phyloP scores from a whole-genome alignment of 2,797 vertebrate genomes.

The Macroramphosus scolopax region DNA sequence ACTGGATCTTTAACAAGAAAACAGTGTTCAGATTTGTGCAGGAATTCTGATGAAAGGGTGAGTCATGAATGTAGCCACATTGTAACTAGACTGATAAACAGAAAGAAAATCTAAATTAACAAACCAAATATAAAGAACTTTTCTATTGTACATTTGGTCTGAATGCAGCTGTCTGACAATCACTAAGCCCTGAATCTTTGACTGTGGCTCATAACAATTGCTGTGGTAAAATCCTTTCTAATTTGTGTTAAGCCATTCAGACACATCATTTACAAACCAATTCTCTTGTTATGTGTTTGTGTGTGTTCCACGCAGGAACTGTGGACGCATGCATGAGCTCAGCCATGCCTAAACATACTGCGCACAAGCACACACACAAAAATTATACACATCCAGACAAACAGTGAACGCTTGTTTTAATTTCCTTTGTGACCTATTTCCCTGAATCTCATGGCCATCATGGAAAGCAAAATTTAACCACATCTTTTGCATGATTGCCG shows the following conservation, averaged over 20 bases:
- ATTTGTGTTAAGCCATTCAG: slow-evolving; percentile 24
- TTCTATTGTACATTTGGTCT: no score
- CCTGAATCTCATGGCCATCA: background rate
- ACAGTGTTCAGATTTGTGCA: no score
- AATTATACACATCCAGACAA: background rate
- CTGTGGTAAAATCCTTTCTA: slow-evolving; percentile 18
- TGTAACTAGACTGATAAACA: no score
- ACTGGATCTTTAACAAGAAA: no score
- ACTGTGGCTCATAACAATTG: no score
- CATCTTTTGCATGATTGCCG: no score
- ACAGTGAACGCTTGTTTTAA: background rate
- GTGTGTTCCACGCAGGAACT: slow-evolving; percentile 6
- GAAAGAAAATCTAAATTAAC: no score
- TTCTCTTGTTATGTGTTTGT: slow-evolving; percentile 8
- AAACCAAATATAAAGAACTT: no score
- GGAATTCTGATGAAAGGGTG: no score
- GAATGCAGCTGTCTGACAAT: no score
- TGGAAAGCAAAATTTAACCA: no score
- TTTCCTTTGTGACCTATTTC: background rate
- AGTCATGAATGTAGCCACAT: no score
- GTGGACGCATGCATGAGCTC: slow-evolving; percentile 20
- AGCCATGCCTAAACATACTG: slow-evolving; percentile 26
- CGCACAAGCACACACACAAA: slow-evolving; percentile 7
- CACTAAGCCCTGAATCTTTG: slow-evolving; percentile 1
- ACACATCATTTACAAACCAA: slow-evolving; percentile 39